Conservation (phyloP, 2,888 invertebrate species). For the Phasia obesa region DNA sequence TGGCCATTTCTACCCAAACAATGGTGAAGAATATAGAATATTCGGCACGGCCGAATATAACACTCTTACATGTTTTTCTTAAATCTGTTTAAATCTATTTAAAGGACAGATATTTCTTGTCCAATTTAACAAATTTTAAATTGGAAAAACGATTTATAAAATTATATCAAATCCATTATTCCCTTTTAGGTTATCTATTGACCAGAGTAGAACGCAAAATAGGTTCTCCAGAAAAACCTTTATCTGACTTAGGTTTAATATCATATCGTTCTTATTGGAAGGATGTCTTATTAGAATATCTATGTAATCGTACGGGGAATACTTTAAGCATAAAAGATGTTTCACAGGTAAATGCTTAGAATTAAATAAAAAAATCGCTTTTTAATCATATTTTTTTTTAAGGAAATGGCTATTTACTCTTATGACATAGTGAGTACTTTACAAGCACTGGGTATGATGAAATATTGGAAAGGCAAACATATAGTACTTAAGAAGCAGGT, state of each 20-base stretch:
- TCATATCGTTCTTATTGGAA: conserved; percentile 99
- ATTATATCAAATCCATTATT: background rate
- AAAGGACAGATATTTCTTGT: no score
- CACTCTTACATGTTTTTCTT: no score
- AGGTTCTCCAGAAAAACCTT: conserved; percentile 99
- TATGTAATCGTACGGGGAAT: conserved; percentile 94
- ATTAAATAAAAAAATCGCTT: background rate
- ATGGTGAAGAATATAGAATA: no score
- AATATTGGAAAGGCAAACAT: conserved; percentile 99
- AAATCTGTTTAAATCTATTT: no score
- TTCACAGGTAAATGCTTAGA: conserved; percentile 82
- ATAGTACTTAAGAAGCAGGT: conserved; percentile 97
- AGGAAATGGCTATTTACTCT: conserved; percentile 97
- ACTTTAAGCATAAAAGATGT: conserved; percentile 95
- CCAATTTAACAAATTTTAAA: no score
- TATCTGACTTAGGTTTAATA: conserved; percentile 98
- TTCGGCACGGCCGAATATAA: no score
- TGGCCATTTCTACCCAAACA: no score
- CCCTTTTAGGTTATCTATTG: conserved; percentile 92
- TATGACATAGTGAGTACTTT: conserved; percentile 99
- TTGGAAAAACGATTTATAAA: no score
- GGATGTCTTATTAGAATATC: conserved; percentile 94
- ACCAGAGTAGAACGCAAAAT: conserved; percentile 98
- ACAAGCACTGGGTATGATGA: conserved; percentile 98
- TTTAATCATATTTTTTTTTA: background rate